phyloP scores from a whole-genome alignment of 2,113 vertebrate genomes.

The Engystomops pustulosus region DNA sequence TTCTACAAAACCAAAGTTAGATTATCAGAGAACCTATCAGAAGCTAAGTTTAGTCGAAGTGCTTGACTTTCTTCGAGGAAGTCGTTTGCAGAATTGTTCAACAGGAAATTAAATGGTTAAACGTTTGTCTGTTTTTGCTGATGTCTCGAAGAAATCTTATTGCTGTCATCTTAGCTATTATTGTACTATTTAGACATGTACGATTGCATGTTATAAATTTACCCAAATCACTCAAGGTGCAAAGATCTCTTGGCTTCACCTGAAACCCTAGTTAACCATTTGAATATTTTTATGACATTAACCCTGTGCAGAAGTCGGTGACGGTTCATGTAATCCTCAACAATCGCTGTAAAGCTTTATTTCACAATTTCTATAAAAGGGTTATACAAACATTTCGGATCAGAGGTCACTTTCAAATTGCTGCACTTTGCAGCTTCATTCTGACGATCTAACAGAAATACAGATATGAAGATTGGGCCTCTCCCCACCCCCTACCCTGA shows the following conservation, averaged over 20 bases:
- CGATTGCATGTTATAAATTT: slow-evolving; percentile 42
- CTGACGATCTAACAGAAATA: slow-evolving; percentile 78
- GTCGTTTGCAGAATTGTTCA: not conserved
- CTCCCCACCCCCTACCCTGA: slow-evolving; percentile 58
- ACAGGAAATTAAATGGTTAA: not conserved
- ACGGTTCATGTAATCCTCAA: slow-evolving; percentile 60
- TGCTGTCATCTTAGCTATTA: not conserved
- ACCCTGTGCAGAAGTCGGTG: slow-evolving; percentile 58
- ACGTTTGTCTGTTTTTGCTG: not conserved
- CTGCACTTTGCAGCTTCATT: slow-evolving; percentile 73
- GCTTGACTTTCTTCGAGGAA: too few relatives aligned
- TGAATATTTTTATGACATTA: slow-evolving; percentile 64
- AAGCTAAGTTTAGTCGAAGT: not conserved
- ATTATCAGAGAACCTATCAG: too few relatives aligned
- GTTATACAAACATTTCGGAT: slow-evolving; percentile 69
- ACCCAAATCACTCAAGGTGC: slow-evolving; percentile 31
- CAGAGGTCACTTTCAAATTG: slow-evolving; percentile 75
- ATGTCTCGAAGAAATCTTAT: not conserved
- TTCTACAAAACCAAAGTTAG: too few relatives aligned
- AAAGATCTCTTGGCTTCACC: slow-evolving; percentile 18
- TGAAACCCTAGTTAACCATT: slow-evolving; percentile 66
- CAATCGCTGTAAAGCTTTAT: slow-evolving; percentile 63
- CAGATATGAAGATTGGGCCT: slow-evolving; percentile 65
- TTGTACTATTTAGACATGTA: slow-evolving; percentile 10
- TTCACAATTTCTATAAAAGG: slow-evolving; percentile 72